Conservation (phyloP, 2,888 invertebrate species). For the Microctonus aethiopoides region DNA sequence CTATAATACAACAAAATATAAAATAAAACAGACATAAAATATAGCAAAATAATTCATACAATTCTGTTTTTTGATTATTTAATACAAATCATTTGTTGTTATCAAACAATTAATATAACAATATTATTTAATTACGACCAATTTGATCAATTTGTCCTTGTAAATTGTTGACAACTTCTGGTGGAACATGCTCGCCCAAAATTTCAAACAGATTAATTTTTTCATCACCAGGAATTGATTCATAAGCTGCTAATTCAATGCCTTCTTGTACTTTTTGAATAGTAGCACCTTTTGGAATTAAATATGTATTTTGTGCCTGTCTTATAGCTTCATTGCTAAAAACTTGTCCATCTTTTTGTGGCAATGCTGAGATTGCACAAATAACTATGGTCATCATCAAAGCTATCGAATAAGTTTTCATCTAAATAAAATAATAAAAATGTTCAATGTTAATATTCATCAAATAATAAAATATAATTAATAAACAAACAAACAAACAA, state of each 20-base stretch:
- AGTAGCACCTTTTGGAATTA: conserved; percentile 87
- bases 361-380: conserved; percentile 71
- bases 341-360: conserved; percentile 83
- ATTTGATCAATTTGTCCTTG: conserved; percentile 88
- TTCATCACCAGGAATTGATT: conserved; percentile 87
- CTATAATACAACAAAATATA: not conserved
- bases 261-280: conserved; percentile 90
- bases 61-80: too few species aligned
- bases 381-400: conserved; percentile 68
- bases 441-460: too few species aligned
- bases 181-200: conserved; percentile 85
- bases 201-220: conserved; percentile 86
- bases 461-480: too few species aligned
- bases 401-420: conserved; percentile 57
- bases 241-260: conserved; percentile 86
- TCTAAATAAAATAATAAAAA: conserved; percentile 48
- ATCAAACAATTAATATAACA: not conserved
- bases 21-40: not conserved
- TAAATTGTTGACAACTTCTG: conserved; percentile 88
- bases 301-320: conserved; percentile 86
- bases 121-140: conserved; percentile 73
- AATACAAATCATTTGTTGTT: too few species aligned
- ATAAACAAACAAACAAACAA: not conserved
- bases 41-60: too few species aligned
- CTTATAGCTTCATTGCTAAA: conserved; percentile 89